Percentiles rank a stretch among this genome's conserved stretches.
Conservation (phyloP, 1,140 invertebrate genomes). For the Pachypeltis micranthus region DNA sequence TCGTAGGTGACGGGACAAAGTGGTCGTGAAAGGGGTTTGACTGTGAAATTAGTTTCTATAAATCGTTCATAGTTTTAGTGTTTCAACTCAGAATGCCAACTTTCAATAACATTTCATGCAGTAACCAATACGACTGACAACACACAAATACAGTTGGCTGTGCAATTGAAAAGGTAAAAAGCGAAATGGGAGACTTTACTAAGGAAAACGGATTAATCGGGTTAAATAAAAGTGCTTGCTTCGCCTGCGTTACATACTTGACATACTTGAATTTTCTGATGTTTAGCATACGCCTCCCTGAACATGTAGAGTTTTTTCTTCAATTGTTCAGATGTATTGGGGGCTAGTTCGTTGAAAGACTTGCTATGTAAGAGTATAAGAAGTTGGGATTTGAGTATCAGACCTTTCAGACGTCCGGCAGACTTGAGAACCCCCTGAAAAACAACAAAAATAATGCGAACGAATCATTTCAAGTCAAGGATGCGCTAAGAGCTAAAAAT, state of each 20-base stretch:
- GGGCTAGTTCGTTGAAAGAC: constrained; percentile 71
- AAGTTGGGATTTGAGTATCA: constrained; percentile 80
- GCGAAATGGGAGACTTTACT: not conserved
- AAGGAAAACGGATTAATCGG: not conserved
- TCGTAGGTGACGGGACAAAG: too few species aligned
- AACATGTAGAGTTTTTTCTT: constrained; percentile 68
- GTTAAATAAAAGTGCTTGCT: constrained; percentile 2
- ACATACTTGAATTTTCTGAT: constrained; percentile 39
- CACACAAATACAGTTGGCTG: too few species aligned
- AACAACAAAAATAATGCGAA: too few species aligned
- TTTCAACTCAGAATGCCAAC: too few species aligned
- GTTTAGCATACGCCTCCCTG: constrained; percentile 79
- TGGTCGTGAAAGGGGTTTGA: too few species aligned
- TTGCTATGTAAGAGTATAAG: constrained; percentile 78
- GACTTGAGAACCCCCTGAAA: constrained; percentile 38
- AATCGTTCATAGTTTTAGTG: too few species aligned
- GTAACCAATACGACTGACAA: too few species aligned
- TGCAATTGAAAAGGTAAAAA: not conserved
- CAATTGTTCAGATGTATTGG: constrained; percentile 44
- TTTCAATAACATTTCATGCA: too few species aligned
- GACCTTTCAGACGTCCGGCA: constrained; percentile 66
- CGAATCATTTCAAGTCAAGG: too few species aligned
- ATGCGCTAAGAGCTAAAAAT: too few species aligned
- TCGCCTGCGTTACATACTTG: not conserved
- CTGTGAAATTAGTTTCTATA: too few species aligned